These are phyloP conservation scores for Anableps anableps DNA, from an alignment of 2,797 vertebrate species.

Conservation along the genomic window DNA sequence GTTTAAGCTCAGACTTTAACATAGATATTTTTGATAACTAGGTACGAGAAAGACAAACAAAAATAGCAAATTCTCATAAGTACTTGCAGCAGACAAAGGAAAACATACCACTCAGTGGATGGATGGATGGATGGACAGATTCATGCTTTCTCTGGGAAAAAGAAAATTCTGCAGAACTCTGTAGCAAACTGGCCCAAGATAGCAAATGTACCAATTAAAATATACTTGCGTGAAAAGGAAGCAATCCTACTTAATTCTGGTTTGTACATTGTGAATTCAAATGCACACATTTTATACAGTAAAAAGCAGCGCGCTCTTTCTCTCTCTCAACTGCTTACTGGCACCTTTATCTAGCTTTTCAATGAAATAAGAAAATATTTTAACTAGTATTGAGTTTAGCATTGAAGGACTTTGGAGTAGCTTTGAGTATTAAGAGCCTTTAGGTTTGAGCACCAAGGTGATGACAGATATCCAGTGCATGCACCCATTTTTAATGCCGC, in stretches of 20 bases:
- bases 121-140: too few species aligned
- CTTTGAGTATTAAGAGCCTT: not conserved
- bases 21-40: conserved; percentile 20
- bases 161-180: conserved; percentile 23
- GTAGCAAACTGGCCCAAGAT: conserved; percentile 1
- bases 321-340: not conserved
- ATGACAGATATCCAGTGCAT: not conserved
- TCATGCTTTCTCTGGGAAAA: conserved; percentile 35
- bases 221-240: not conserved
- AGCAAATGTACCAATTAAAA: conserved; percentile 12
- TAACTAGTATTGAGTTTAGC: not conserved
- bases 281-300: not conserved
- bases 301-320: not conserved
- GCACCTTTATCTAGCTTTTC: too few species aligned
- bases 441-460: not conserved
- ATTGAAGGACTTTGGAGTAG: not conserved
- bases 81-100: conserved; percentile 31
- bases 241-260: not conserved
- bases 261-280: not conserved
- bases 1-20: conserved; percentile 30
- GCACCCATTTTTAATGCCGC: not conserved
- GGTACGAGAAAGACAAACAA: conserved; percentile 14
- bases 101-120: conserved; percentile 32
- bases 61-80: not conserved
- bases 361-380: not conserved